Conservation (phyloP, 2,113 vertebrate genomes). For the Chaenocephalus aceratus region DNA sequence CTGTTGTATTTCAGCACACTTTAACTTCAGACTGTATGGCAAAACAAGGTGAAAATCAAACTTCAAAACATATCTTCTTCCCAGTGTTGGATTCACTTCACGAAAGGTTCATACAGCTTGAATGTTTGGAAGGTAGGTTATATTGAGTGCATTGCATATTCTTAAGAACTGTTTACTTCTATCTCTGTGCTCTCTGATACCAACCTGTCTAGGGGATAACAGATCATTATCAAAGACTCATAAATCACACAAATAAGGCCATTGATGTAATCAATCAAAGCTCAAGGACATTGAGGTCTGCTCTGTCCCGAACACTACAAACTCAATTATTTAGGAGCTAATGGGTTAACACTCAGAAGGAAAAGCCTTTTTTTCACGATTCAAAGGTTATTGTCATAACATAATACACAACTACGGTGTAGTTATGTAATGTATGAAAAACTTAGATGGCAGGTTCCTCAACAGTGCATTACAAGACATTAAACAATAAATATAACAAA, state of each 20-base stretch:
- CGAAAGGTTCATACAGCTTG: neutral
- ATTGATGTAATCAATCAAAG: neutral
- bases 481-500: too few species aligned
- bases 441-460: too few species aligned
- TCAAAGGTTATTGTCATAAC: too few species aligned
- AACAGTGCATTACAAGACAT: too few species aligned
- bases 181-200: conserved; percentile 4
- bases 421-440: too few species aligned
- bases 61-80: conserved; percentile 33
- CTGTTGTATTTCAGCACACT: neutral
- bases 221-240: neutral
- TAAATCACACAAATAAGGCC: neutral
- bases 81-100: neutral
- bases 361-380: too few species aligned
- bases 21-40: neutral
- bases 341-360: too few species aligned
- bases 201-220: neutral
- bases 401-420: too few species aligned
- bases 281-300: neutral
- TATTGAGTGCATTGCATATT: neutral
- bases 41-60: conserved; percentile 30
- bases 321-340: neutral
- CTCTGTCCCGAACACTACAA: neutral
- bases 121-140: neutral
- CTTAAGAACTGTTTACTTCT: neutral